phyloP scores from a whole-genome alignment of 2,113 vertebrate species.

The Eidolon helvum region DNA sequence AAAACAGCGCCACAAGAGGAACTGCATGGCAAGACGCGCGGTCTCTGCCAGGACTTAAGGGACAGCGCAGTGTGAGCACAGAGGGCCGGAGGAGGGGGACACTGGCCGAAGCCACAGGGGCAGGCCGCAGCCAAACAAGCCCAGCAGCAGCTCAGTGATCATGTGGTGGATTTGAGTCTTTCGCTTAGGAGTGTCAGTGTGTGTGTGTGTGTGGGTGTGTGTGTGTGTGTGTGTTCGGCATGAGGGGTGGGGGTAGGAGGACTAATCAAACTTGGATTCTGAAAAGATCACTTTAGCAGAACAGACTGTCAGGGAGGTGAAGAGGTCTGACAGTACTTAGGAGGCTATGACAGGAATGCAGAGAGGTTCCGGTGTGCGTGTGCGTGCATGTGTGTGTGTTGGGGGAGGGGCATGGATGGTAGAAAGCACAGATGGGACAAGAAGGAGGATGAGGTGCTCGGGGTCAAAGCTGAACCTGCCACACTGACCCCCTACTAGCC shows the following conservation, averaged over 20 bases:
- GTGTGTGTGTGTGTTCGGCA: too few species aligned
- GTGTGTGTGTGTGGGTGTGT: neutral
- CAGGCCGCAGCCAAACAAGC: neutral
- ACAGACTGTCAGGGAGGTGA: neutral
- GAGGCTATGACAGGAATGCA: neutral
- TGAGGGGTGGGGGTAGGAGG: neutral
- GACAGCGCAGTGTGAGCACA: neutral
- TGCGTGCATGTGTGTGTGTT: neutral
- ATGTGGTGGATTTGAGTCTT: neutral
- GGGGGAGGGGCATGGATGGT: neutral
- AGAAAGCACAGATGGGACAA: neutral
- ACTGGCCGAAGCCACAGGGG: neutral
- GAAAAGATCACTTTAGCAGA: neutral
- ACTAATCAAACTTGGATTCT: slow-evolving; percentile 27
- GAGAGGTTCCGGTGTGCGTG: neutral
- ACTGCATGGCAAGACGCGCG: neutral
- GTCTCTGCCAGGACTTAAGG: neutral
- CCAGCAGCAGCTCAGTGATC: neutral
- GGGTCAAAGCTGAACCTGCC: neutral
- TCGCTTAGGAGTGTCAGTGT: neutral
- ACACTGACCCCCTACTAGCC: neutral
- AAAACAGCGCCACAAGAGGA: neutral
- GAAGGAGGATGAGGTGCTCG: neutral
- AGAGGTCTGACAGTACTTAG: neutral
- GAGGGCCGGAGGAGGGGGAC: neutral